These are phyloP conservation scores for Heteractis magnifica DNA, from an alignment of 92 coral and sea anemone genomes.

Conservation along the genomic window DNA sequence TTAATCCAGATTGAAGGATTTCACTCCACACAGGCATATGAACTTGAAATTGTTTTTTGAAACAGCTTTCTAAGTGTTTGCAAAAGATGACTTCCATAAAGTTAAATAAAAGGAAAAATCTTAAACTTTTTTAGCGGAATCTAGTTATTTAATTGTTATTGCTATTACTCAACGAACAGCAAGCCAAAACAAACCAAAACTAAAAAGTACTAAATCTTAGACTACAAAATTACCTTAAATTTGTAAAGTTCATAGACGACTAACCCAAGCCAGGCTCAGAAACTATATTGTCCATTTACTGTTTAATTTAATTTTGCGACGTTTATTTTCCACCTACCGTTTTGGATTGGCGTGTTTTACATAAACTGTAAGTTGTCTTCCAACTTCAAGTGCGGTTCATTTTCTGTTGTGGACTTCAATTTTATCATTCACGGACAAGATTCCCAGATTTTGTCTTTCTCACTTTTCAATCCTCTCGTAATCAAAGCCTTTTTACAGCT, in stretches of 20 bases:
- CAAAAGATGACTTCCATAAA: too few species aligned
- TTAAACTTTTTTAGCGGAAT: too few species aligned
- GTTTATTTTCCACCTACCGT: background rate
- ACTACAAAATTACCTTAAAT: background rate
- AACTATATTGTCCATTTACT: background rate
- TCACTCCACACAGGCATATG: too few species aligned
- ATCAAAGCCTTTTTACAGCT: background rate
- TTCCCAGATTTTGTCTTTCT: background rate
- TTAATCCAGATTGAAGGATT: too few species aligned
- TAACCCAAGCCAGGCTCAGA: background rate
- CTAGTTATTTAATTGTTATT: background rate
- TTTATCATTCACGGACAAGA: background rate
- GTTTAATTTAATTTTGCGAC: background rate
- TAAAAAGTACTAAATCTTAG: slow-evolving; percentile 3
- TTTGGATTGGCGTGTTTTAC: background rate
- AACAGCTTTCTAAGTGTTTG: too few species aligned
- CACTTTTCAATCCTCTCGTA: background rate
- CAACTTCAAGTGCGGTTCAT: background rate
- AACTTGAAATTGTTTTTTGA: too few species aligned
- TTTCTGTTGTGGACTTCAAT: background rate
- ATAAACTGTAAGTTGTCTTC: background rate
- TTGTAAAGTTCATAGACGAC: too few species aligned
- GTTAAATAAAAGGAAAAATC: too few species aligned
- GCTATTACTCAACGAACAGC: slow-evolving; percentile 33
- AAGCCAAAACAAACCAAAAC: slow-evolving; percentile 28